Conservation (phyloP, 2,888 invertebrate species). For the Acleris emargana region DNA sequence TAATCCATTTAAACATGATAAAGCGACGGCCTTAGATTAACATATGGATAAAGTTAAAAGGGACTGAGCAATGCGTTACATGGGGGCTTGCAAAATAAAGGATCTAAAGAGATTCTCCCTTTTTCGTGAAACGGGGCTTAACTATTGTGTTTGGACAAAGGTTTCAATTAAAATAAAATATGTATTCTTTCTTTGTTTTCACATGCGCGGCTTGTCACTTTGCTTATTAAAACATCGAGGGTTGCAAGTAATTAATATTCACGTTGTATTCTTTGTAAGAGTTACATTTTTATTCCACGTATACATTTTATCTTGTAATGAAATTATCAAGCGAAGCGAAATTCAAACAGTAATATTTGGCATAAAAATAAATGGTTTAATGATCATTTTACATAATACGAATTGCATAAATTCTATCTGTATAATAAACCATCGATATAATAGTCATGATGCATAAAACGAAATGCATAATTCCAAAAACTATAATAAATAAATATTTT, state of each 20-base stretch:
- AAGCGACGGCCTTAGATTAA: constrained; percentile 70
- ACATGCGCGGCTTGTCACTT: constrained; percentile 25
- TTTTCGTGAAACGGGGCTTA: constrained; percentile 63
- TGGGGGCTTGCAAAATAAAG: constrained; percentile 60
- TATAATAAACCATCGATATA: too few species aligned
- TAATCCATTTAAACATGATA: constrained; percentile 69
- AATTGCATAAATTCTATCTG: too few species aligned
- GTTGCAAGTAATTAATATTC: background rate
- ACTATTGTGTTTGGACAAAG: constrained; percentile 69
- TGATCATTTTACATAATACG: too few species aligned
- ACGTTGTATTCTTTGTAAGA: background rate
- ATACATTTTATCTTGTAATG: too few species aligned
- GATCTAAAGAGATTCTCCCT: constrained; percentile 64
- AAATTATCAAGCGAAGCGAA: too few species aligned
- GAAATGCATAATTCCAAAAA: too few species aligned
- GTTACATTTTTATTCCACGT: too few species aligned
- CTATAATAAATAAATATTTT: too few species aligned
- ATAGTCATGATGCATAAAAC: too few species aligned
- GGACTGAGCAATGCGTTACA: constrained; percentile 67
- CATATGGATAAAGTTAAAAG: constrained; percentile 73
- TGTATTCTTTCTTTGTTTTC: constrained; percentile 41
- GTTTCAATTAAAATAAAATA: constrained; percentile 53
- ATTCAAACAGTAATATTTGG: too few species aligned
- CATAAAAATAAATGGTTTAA: too few species aligned
- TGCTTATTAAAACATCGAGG: constrained; percentile 36